phyloP scores from a whole-genome alignment of 2,113 vertebrate species.

The Sapajus apella region DNA sequence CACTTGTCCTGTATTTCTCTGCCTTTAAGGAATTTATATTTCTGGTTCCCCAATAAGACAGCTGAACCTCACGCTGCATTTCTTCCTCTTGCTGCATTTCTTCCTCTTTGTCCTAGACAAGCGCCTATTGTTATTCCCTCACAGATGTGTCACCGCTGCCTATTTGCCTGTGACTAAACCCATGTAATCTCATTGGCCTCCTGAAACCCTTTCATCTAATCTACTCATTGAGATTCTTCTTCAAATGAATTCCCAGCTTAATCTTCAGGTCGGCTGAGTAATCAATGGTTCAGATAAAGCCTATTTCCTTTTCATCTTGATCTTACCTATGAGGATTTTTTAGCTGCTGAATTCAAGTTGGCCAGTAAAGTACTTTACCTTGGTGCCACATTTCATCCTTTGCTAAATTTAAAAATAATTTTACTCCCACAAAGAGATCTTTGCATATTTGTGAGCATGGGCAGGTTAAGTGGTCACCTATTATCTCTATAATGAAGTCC shows the following conservation, averaged over 20 bases:
- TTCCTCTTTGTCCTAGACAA: background rate
- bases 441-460: background rate
- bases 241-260: background rate
- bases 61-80: background rate
- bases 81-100: background rate
- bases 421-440: background rate
- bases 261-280: background rate
- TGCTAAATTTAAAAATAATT: constrained; percentile 29
- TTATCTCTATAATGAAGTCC: background rate
- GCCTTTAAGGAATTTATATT: constrained; percentile 34
- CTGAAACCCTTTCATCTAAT: background rate
- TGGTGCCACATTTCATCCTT: background rate
- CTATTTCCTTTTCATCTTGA: constrained; percentile 4
- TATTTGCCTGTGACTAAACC: background rate
- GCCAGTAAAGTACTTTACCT: background rate
- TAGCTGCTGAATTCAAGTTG: background rate
- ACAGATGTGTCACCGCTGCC: background rate
- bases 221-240: background rate
- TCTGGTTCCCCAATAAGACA: background rate
- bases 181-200: background rate
- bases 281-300: background rate
- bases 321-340: background rate
- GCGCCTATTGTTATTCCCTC: background rate
- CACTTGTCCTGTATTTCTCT: background rate
- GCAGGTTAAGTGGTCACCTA: background rate